Base-by-base conservation (phyloP, 2,113 vertebrate species). In the Tenebrosternarchus preto region DNA sequence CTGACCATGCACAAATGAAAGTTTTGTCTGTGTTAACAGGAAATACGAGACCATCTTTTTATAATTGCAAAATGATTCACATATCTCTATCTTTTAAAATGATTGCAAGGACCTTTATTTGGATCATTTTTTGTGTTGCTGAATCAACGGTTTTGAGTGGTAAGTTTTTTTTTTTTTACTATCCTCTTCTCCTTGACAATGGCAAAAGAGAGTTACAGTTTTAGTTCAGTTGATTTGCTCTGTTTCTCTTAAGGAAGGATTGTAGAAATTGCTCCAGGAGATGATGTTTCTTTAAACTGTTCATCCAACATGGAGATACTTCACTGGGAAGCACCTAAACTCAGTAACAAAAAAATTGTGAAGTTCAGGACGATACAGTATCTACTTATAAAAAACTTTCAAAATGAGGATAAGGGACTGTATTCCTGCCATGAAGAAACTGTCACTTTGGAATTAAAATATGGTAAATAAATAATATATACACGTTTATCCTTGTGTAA, bases 341-440 rank as follows among this genome's bases (percentile, higher is more conserved):
- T 31, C 15, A 31, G 61, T 17, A 31, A 4, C 61, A 29, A 16
- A 64, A 31, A 16, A 17, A 64, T 16, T 19, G 25, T 64, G 11
- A 64, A 64, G 4, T 17, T 64, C 16, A 19, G 20, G 2, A 4
- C 17, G 1, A 39, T 5, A 39, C 29, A 67, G 2, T n/a, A 67
- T 36, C 31, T 67, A 8, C 19, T 36, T 39, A 67, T 67, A 36
- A 67, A 67, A 67, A 3, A 67, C 64, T 36, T 67, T 67, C 29
- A 67, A 11, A 1, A 36, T 3, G 31, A 36, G 31, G 36, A 39
- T n/a, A 0, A 36, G 29, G 64, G 31, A n/a, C 29, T 2, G 20
- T 67, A 67, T 9, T 19, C 20, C 31, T 67, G 29, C 6, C 2
- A 16, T 17, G 25, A 6, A 60, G 3, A 29, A 15, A 60, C 24